Percentiles rank a stretch among this genome's conserved stretches.
Evolutionary conservation across 2,113 vertebrate genomes (phyloP).

Genomic region (Dendrocopos noguchii): DNA sequence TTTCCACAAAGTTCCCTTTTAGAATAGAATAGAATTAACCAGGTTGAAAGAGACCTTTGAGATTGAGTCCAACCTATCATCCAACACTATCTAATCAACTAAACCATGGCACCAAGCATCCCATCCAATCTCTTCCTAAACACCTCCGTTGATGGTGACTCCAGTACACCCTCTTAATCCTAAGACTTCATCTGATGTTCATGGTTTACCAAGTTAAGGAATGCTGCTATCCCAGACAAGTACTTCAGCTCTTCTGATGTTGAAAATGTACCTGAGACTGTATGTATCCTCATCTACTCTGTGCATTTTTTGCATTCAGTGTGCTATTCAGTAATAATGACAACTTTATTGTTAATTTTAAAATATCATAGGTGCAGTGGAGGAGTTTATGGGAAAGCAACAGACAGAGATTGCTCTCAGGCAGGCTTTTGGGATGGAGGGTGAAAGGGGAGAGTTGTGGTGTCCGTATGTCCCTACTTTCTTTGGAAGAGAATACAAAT

Average conservation of each 20-base stretch:
- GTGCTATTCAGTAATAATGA: background rate
- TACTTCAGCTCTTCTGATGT: background rate
- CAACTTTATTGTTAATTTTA: background rate
- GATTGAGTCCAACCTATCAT: no score
- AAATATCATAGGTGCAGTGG: background rate
- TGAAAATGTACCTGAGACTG: background rate
- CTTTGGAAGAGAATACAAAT: background rate
- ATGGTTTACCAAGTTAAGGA: slow-evolving; percentile 21
- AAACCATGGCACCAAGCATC: no score
- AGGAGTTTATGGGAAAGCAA: background rate
- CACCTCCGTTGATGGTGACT: no score
- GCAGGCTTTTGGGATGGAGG: background rate
- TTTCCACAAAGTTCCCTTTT: background rate
- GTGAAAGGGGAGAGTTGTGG: background rate
- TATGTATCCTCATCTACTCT: background rate
- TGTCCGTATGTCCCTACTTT: background rate
- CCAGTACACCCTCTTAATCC: background rate
- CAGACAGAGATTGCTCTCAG: background rate
- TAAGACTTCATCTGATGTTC: background rate
- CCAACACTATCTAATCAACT: no score
- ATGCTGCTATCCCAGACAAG: background rate
- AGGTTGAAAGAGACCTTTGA: no score
- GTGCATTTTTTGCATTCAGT: background rate
- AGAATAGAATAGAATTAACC: background rate
- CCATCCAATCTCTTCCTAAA: no score